These are phyloP conservation scores for Hormaphis cornu DNA, from an alignment of 1,140 invertebrate species.

Conservation along the genomic window DNA sequence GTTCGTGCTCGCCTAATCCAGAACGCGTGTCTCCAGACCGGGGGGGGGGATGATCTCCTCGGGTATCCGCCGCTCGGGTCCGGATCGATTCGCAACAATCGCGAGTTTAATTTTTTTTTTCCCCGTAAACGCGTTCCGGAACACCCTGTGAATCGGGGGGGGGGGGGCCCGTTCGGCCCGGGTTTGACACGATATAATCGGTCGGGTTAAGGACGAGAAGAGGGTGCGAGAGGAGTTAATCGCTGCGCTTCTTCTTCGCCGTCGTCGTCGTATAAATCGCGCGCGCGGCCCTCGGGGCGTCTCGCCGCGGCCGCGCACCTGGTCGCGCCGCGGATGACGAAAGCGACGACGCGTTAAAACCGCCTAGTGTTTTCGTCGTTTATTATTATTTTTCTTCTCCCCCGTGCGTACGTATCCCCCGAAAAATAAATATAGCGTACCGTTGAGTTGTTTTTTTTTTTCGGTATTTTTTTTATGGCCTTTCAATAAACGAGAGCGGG, in stretches of 20 bases:
- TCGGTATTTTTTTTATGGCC: neutral
- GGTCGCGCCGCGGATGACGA: neutral
- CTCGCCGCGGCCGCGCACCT: neutral
- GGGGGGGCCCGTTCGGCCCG: no score
- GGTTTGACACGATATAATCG: neutral
- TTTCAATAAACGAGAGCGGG: conserved; percentile 16
- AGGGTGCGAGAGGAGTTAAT: neutral
- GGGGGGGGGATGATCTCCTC: no score
- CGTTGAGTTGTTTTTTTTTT: neutral
- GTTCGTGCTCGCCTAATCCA: no score
- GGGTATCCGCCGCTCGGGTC: no score
- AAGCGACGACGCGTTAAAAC: neutral
- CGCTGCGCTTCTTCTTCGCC: neutral
- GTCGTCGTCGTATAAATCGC: neutral
- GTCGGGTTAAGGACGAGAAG: neutral
- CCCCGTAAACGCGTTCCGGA: no score
- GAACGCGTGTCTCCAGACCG: no score
- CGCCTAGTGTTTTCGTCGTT: neutral
- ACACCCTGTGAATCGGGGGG: no score
- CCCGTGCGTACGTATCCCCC: no score
- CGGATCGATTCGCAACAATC: no score
- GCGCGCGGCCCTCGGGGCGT: neutral
- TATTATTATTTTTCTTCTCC: neutral
- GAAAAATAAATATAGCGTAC: conserved; percentile 11
- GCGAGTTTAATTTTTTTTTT: no score